Base-by-base conservation (phyloP, 2,797 vertebrate genomes). In the Onychomys leucogaster region DNA sequence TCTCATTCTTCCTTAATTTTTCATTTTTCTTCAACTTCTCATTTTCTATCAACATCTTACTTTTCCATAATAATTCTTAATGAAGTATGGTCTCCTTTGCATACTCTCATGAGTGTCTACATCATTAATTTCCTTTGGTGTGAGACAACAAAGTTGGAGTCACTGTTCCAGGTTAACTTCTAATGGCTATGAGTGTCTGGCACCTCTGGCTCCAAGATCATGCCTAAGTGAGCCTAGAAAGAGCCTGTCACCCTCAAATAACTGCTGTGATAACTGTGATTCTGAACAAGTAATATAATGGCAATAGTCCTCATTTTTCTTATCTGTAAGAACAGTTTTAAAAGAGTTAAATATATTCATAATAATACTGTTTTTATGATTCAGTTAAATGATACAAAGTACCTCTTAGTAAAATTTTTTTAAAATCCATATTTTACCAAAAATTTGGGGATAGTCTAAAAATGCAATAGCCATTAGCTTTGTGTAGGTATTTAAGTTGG, bases 381-480 rank as follows among this genome's bases (percentile, higher is more conserved):
- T 49, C 32, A 65, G 57, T 29, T 57, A 95, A 95, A 94, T 75
- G 57, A 88, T 52, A 43, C 29, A 81, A 93, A 92, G 49, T 76
- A 73, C 11, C 0, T 83, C 41, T 49, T 82, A 67, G 69, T 43
- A 80, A 90, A 95, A 25, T 61, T 52, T 52, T 52, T 52, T 52
- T 52, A 46, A 52, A 90, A 61, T 90, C 32, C 8, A 52, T 81
- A 6, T 92, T 83, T 83, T 34, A 89, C 71, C 77, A 82, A 87
- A 86, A 91, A 71, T 59, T 27, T 92, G 34, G 37, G 84, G 23
- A 49, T 2, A 52, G 5, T 55, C 7, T 67, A 69, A 94, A 94
- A 95, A 37, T 6, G 59, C 5, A 73, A 77, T 5, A 43, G 32
- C 23, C 46, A 67, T 37, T 6, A 81, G 77, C 16, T 13, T 77